phyloP scores from a whole-genome alignment of 37 sponge, comb jelly and placozoan genomes.

The Amphimedon queenslandica region DNA sequence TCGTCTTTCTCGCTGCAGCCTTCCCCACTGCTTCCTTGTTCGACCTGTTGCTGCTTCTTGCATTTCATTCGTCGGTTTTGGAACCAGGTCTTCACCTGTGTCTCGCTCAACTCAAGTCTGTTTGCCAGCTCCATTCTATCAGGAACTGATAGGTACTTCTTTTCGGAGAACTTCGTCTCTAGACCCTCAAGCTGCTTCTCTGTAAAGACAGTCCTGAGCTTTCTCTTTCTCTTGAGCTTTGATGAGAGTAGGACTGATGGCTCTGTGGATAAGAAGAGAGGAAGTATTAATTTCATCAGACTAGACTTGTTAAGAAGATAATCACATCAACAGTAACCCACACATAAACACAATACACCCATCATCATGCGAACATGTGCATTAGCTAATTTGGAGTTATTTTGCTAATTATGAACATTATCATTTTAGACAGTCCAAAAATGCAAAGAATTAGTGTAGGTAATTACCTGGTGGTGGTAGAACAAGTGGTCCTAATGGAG shows the following conservation, averaged over 20 bases:
- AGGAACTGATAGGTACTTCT: slow-evolving; percentile 94
- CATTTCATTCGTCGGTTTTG: slow-evolving; percentile 94
- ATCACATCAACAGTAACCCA: too few species aligned
- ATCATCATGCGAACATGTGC: too few species aligned
- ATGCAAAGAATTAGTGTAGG: too few species aligned
- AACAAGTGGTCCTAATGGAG: background rate
- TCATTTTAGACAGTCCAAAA: background rate
- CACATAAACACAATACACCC: too few species aligned
- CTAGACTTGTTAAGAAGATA: too few species aligned
- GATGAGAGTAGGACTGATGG: slow-evolving; percentile 16
- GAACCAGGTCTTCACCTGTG: slow-evolving; percentile 97
- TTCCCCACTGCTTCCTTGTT: slow-evolving; percentile 5
- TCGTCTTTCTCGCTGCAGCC: background rate
- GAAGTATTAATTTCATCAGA: too few species aligned
- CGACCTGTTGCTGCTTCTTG: slow-evolving; percentile 73
- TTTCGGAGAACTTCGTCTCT: slow-evolving; percentile 84
- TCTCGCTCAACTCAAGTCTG: slow-evolving; percentile 85
- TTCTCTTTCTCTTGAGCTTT: slow-evolving; percentile 63
- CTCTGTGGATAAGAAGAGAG: too few species aligned
- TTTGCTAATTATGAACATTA: too few species aligned
- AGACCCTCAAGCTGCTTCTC: slow-evolving; percentile 90
- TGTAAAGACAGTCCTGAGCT: slow-evolving; percentile 91
- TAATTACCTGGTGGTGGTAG: too few species aligned
- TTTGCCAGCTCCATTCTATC: slow-evolving; percentile 88
- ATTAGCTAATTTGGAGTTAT: too few species aligned